phyloP scores from a whole-genome alignment of 2,113 vertebrate genomes.

The Zosterops hypoxanthus region DNA sequence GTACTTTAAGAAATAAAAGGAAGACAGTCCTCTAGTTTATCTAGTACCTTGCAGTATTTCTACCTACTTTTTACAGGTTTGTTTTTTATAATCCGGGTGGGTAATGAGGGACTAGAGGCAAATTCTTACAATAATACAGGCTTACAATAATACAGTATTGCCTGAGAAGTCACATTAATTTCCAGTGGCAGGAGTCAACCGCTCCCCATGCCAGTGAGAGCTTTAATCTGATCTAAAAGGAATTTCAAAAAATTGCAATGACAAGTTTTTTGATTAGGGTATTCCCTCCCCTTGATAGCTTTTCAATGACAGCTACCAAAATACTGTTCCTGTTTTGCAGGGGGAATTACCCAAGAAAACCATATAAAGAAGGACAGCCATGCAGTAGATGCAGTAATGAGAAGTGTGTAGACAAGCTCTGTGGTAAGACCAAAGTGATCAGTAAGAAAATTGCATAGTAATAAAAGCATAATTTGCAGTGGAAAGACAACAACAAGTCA shows the following conservation, averaged over 20 bases:
- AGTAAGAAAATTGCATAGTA: background rate
- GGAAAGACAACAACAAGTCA: background rate
- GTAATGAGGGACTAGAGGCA: background rate
- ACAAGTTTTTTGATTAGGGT: background rate
- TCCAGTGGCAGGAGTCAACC: background rate
- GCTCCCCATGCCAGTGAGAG: background rate
- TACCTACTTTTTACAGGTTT: background rate
- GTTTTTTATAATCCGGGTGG: background rate
- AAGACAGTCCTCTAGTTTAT: background rate
- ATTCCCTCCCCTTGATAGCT: background rate
- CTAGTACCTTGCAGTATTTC: background rate
- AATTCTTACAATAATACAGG: background rate
- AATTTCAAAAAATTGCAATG: background rate
- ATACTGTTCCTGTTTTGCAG: constrained; percentile 45
- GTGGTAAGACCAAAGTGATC: constrained; percentile 62
- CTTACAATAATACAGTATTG: background rate
- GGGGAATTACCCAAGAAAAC: constrained; percentile 70
- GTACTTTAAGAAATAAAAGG: background rate
- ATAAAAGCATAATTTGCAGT: background rate
- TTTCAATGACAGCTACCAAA: background rate
- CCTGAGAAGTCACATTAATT: background rate
- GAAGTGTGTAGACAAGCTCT: constrained; percentile 65
- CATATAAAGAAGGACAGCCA: constrained; percentile 60
- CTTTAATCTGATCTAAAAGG: background rate
- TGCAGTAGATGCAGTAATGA: constrained; percentile 67